phyloP scores from a whole-genome alignment of 2,888 invertebrate genomes.

The Agrypnus murinus region DNA sequence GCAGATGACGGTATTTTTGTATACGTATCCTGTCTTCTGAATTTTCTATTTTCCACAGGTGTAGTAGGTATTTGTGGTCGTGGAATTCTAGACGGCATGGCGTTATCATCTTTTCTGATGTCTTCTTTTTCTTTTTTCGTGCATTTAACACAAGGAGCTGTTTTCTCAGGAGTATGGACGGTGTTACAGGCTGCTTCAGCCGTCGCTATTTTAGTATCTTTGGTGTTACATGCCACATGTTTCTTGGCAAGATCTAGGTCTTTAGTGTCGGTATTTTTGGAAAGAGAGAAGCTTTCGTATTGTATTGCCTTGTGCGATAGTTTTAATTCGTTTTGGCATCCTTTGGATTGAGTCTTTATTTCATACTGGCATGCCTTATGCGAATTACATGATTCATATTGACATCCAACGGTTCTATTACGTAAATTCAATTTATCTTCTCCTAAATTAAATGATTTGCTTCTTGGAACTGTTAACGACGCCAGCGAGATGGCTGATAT shows the following conservation, averaged over 20 bases:
- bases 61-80: constrained; percentile 65
- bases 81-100: constrained; percentile 67
- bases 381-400: constrained; percentile 59
- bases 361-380: constrained; percentile 61
- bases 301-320: constrained; percentile 63
- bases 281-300: constrained; percentile 57
- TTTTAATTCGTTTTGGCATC: constrained; percentile 64
- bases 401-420: constrained; percentile 73
- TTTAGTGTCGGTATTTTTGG: constrained; percentile 66
- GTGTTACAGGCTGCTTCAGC: constrained; percentile 61
- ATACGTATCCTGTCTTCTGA: constrained; percentile 70
- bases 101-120: constrained; percentile 56
- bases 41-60: constrained; percentile 67
- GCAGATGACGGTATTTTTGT: constrained; percentile 65
- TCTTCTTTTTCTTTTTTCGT: constrained; percentile 60
- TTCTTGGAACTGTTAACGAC: constrained; percentile 71
- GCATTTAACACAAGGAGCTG: constrained; percentile 60
- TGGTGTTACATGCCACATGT: constrained; percentile 61
- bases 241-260: constrained; percentile 60
- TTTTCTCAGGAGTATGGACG: constrained; percentile 12
- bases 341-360: constrained; percentile 61
- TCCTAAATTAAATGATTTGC: constrained; percentile 77
- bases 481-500: constrained; percentile 71
- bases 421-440: constrained; percentile 72
- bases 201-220: constrained; percentile 55